Evolutionary conservation across 2,888 invertebrate genomes (phyloP), one percentile per base, ranked within the genome.

Genomic region (Pyrocoelia pectoralis): DNA sequence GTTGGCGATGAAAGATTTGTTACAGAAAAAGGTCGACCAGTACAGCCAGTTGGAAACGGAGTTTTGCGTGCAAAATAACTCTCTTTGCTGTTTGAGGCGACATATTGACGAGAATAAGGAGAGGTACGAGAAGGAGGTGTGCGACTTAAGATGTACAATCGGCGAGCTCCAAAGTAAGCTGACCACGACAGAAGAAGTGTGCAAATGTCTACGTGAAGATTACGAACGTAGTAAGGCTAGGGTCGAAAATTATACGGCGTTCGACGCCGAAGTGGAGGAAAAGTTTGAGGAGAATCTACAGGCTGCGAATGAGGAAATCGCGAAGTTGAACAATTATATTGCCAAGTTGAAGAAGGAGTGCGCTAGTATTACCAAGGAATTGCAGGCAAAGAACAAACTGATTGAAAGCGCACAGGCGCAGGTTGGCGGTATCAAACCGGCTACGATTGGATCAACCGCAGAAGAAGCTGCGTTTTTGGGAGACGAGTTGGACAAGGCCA

Each of bases 121-220:
- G 15, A 61, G 71, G 33, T 75, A 76, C 49, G 71, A 73, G 50
- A 72, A 76, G 53, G 74, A 78, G 24, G 68, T 76, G 8, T 58
- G 68, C 12, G 75, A 76, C 43, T 63, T 77, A 46, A 75, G 75
- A 63, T 68, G 69, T 55, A 75, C 74, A 76, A 68, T 77, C 10
- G 68, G 58, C 2, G 73, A 76, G n/a, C 66, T 79, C 38, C 73
- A 73, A 52, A 69, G 69, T 0, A 74, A 73, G 63, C 65, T 78
- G 28, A 52, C 24, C 8, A 70, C 68, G 15, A 61, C 72, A 1
- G 72, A 75, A 14, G 56, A 51, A 1, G 46, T 29, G 13, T 51
- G 52, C 14, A 17, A 46, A 10, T 15, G 24, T n/a, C 29, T 68
- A 29, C 64, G 66, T 10, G 65, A 62, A 12, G 66, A 70, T 24